Conservation (phyloP, 2,888 invertebrate genomes). For the Lepidocyrtinus sp. region DNA sequence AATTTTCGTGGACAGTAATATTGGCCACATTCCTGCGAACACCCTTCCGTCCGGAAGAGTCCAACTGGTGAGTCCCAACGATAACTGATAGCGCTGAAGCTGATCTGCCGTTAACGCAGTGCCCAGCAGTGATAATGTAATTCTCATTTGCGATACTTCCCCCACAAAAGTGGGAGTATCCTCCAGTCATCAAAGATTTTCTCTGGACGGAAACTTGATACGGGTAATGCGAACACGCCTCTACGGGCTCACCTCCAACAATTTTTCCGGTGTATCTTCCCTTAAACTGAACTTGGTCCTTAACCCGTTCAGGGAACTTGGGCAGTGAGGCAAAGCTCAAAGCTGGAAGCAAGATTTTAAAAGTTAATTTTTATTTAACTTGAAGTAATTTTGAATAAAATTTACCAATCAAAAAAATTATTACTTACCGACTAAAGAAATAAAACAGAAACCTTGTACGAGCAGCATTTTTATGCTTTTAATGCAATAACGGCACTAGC, state of each 20-base stretch:
- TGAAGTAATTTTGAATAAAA: neutral
- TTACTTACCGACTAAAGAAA: neutral
- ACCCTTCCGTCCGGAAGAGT: constrained; percentile 21
- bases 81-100: constrained; percentile 21
- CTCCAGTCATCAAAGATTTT: constrained; percentile 31
- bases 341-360: constrained; percentile 25
- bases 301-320: constrained; percentile 35
- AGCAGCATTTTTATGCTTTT: neutral
- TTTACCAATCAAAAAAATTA: no score
- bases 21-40: constrained; percentile 13
- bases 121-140: constrained; percentile 46
- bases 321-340: constrained; percentile 36
- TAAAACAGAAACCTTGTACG: neutral
- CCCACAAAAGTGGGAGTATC: constrained; percentile 56
- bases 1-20: constrained; percentile 30
- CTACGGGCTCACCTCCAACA: constrained; percentile 51
- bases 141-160: constrained; percentile 22
- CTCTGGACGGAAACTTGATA: constrained; percentile 59
- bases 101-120: constrained; percentile 41
- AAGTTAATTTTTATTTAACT: no score
- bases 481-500: neutral
- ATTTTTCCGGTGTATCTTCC: constrained; percentile 46
- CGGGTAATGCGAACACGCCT: constrained; percentile 9
- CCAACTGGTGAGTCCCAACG: constrained; percentile 41
- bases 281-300: constrained; percentile 31